A percentile compares a stretch with the other conserved stretches of the same genome.
These are phyloP conservation scores for Alosa sapidissima DNA, from an alignment of 2,797 vertebrate species.

Conservation along the genomic window DNA sequence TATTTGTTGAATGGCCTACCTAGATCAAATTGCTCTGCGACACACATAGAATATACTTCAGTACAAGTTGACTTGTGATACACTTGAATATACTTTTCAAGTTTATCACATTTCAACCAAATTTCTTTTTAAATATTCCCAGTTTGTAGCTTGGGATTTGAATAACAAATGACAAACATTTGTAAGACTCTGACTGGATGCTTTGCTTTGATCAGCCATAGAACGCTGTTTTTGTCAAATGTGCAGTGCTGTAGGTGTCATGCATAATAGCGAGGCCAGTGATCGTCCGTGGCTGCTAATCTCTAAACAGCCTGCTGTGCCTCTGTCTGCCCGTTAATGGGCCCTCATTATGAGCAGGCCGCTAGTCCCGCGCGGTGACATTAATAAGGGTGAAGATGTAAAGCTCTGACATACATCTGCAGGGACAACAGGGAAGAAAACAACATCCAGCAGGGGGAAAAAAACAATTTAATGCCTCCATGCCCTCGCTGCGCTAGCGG, in stretches of 20 bases:
- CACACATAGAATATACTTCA: not conserved
- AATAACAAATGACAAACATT: not conserved
- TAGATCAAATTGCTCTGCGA: not conserved
- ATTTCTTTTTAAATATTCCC: not conserved
- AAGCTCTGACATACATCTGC: slow-evolving; percentile 43
- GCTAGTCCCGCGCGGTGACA: slow-evolving; percentile 49
- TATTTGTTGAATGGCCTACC: not conserved
- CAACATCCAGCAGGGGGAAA: slow-evolving; percentile 13
- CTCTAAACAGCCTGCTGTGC: not conserved
- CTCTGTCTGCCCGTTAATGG: slow-evolving; percentile 31
- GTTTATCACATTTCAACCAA: not conserved
- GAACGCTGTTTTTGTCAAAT: not conserved
- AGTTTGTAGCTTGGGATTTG: not conserved
- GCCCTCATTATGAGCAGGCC: slow-evolving; percentile 31
- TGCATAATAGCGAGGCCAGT: not conserved
- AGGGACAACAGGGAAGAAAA: slow-evolving; percentile 41
- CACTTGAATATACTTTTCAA: not conserved
- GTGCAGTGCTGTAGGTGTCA: not conserved
- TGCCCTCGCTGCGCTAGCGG: slow-evolving; percentile 40
- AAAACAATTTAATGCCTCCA: slow-evolving; percentile 53
- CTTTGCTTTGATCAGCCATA: not conserved
- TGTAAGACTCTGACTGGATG: not conserved
- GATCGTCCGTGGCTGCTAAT: not conserved
- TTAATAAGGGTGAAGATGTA: slow-evolving; percentile 53
- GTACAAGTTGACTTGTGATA: no score